Evolutionary conservation across 1,140 invertebrate species (phyloP), one percentile per base, ranked within the genome.

Genomic region (Drosophila eugracilis): DNA sequence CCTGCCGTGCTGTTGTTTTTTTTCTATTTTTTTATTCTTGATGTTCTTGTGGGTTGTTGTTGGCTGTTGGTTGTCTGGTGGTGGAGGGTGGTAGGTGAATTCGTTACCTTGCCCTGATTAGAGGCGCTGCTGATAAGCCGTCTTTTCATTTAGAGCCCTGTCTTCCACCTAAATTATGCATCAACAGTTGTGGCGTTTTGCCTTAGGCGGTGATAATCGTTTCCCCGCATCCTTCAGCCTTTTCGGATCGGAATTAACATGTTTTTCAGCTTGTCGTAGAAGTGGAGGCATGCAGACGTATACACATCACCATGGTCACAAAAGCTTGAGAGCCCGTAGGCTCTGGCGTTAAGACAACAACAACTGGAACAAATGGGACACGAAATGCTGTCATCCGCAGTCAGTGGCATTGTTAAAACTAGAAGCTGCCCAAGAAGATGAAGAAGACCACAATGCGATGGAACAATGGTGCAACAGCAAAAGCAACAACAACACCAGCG

Each of bases 321-420:
- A 28, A 15, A 24, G 17, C 14, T 26, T 14, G 12, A 15, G 52
- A 41, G 32, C 34, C 67, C 47, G 21, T 32, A 41, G 48, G 41
- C 30, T n/a, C 5, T 39, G 28, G 39, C 21, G 28, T 28, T 26
- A 34, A 41, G 22, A 47, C 47, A 42, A 53, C 47, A 57, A 60
- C 60, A 77, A 60, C 53, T 32, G 30, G 30, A 54, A 52, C 59
- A 77, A 60, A 42, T 45, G 62, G 57, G 75, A 66, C 71, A 75
- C 69, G 65, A 78, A 62, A 55, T 50, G 73, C 81, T 75, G 81
- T 86, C 81, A 69, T 77, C 50, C 65, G 81, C 81, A 85, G 80
- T 76, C 65, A 70, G 47, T 55, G 79, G 65, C 71, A 78, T 84
- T 84, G 79, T 84, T 75, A 37, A 9, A 54, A 44, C 42, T 70